phyloP scores from a whole-genome alignment of 2,797 vertebrate genomes.

The Myiotriccus ornatus region DNA sequence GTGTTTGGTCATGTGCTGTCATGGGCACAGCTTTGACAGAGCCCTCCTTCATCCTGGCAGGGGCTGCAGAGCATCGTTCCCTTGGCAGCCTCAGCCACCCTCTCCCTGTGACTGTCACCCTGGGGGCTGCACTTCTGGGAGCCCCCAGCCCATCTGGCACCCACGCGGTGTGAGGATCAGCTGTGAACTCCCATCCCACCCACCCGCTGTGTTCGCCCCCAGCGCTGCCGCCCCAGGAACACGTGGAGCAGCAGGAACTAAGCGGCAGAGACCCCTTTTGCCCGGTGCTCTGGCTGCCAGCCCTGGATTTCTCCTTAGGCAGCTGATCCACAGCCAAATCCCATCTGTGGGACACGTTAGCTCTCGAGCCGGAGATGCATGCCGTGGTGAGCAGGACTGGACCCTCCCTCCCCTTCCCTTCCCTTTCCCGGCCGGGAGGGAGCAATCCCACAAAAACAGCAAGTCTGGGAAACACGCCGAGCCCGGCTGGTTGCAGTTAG shows the following conservation, averaged over 20 bases:
- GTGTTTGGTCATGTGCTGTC: neutral
- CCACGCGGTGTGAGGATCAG: neutral
- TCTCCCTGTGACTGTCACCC: rapidly evolving
- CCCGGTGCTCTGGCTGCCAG: neutral
- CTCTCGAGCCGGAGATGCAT: neutral
- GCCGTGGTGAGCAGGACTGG: neutral
- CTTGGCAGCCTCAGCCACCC: rapidly evolving
- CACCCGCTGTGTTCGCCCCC: neutral
- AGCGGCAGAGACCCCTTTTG: neutral
- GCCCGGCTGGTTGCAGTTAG: conserved; percentile 52
- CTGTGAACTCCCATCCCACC: neutral
- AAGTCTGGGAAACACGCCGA: conserved; percentile 39
- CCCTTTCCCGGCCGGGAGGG: neutral
- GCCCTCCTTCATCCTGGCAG: neutral
- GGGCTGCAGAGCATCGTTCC: neutral
- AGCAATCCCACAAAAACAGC: neutral
- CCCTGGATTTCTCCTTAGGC: conserved; percentile 45
- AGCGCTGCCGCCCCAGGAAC: neutral
- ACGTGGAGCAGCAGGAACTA: neutral
- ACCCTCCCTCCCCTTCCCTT: neutral
- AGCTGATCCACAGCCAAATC: conserved; percentile 57
- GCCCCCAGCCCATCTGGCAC: neutral
- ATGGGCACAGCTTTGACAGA: neutral
- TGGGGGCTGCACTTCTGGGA: neutral
- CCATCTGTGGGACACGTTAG: conserved; percentile 65